Conservation (phyloP, 2,888 invertebrate genomes). For the Mamestra brassicae region DNA sequence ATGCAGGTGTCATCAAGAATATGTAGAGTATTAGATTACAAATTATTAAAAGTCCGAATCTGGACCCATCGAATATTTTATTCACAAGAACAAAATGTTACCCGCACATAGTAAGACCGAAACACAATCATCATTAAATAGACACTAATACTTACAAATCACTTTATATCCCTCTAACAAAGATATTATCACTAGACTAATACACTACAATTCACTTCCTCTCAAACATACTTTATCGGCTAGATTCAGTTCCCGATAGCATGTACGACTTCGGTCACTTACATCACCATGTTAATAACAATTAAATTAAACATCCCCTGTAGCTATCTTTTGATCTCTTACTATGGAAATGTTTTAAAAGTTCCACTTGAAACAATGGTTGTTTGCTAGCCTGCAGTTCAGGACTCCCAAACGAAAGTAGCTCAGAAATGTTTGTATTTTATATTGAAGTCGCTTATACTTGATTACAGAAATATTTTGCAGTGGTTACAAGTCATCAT, state of each 20-base stretch:
- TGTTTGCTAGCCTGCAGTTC: too few relatives aligned
- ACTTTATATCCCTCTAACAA: slow-evolving; percentile 14
- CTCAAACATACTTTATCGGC: slow-evolving; percentile 33
- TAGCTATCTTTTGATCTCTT: slow-evolving; percentile 55
- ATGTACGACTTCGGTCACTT: slow-evolving; percentile 38
- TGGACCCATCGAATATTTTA: background rate
- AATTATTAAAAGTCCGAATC: too few relatives aligned
- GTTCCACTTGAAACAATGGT: slow-evolving; percentile 34
- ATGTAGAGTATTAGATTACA: too few relatives aligned
- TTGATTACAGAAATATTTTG: too few relatives aligned
- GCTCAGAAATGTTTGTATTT: too few relatives aligned
- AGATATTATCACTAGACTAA: slow-evolving; percentile 20
- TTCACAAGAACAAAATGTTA: background rate
- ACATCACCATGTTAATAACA: slow-evolving; percentile 66
- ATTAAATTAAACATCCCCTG: slow-evolving; percentile 65
- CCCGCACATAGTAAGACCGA: background rate
- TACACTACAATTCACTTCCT: slow-evolving; percentile 38
- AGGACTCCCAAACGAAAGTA: too few relatives aligned
- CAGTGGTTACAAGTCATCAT: too few relatives aligned
- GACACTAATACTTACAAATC: slow-evolving; percentile 27
- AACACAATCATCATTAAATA: background rate
- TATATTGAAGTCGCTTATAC: too few relatives aligned
- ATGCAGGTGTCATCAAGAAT: too few relatives aligned
- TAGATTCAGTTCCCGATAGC: slow-evolving; percentile 53
- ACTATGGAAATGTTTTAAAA: slow-evolving; percentile 31